A percentile compares a stretch with the other conserved stretches of the same genome.
These are phyloP conservation scores for Erebia aethiops DNA, from an alignment of 2,888 invertebrate genomes.

Conservation along the genomic window DNA sequence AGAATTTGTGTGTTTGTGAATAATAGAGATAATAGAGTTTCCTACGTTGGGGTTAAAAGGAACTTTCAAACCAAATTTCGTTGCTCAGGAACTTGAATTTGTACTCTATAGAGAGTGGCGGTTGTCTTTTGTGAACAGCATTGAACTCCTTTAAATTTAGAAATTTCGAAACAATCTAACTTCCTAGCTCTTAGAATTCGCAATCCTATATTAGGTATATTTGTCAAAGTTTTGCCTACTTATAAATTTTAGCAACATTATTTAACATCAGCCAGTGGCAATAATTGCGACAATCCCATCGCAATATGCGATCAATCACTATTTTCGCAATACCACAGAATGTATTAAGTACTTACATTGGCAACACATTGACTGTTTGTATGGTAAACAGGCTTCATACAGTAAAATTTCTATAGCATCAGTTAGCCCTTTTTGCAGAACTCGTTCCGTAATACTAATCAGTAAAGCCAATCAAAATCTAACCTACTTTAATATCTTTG, in stretches of 20 bases:
- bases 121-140: too few relatives aligned
- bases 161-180: too few relatives aligned
- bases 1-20: too few relatives aligned
- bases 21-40: too few relatives aligned
- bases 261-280: not conserved
- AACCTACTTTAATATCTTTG: slow-evolving; percentile 8
- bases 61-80: too few relatives aligned
- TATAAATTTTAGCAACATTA: not conserved
- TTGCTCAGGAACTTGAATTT: too few relatives aligned
- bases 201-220: too few relatives aligned
- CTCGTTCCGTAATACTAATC: slow-evolving; percentile 7
- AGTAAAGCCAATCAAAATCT: slow-evolving; percentile 13
- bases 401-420: slow-evolving; percentile 9
- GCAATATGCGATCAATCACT: slow-evolving; percentile 7
- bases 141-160: too few relatives aligned
- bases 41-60: too few relatives aligned
- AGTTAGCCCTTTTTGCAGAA: slow-evolving; percentile 1
- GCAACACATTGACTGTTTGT: slow-evolving; percentile 3
- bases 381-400: slow-evolving; percentile 1
- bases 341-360: not conserved
- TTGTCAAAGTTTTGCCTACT: not conserved
- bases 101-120: too few relatives aligned
- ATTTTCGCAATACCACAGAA: not conserved
- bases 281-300: not conserved
- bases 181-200: too few relatives aligned